Percentiles rank a stretch among this genome's conserved stretches.
Evolutionary conservation across 2,113 vertebrate species (phyloP).

Genomic region (Thamnophis sirtalis): DNA sequence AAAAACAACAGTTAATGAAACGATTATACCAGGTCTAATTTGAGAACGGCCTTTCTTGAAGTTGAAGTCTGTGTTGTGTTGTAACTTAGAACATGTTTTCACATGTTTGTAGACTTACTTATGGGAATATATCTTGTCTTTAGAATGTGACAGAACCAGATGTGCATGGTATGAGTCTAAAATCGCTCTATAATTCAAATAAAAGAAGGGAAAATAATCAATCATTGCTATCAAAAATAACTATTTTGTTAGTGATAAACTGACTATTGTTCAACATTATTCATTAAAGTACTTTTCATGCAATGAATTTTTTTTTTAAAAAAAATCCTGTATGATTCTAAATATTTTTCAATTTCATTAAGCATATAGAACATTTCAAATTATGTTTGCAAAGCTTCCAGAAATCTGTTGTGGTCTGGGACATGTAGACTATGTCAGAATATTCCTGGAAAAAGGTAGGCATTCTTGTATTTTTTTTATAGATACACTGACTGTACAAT

Average conservation of each 20-base stretch:
- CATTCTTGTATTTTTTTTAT: neutral
- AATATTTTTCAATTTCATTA: conserved; percentile 27
- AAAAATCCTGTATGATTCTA: conserved; percentile 29
- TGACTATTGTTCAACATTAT: conserved; percentile 21
- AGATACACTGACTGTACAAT: neutral
- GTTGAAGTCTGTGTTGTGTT: conserved; percentile 57
- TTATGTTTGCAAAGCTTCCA: conserved; percentile 41
- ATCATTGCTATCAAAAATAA: conserved; percentile 37
- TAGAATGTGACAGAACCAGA: conserved; percentile 50
- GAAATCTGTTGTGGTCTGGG: neutral
- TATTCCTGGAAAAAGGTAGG: neutral
- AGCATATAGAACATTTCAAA: conserved; percentile 28
- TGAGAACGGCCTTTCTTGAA: conserved; percentile 42
- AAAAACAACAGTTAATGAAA: conserved; percentile 34
- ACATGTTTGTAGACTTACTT: conserved; percentile 58
- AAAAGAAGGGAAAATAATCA: conserved; percentile 47
- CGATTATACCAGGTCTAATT: conserved; percentile 60
- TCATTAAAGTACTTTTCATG: neutral
- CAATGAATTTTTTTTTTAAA: conserved; percentile 39
- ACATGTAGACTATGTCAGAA: neutral
- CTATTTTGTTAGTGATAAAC: conserved; percentile 40
- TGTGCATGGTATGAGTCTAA: conserved; percentile 31
- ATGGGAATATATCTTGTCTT: conserved; percentile 40
- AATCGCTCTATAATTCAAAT: conserved; percentile 40
- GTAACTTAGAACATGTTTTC: conserved; percentile 61